phyloP scores from a whole-genome alignment of 92 coral and sea anemone species.

The Parazoanthus darwini region DNA sequence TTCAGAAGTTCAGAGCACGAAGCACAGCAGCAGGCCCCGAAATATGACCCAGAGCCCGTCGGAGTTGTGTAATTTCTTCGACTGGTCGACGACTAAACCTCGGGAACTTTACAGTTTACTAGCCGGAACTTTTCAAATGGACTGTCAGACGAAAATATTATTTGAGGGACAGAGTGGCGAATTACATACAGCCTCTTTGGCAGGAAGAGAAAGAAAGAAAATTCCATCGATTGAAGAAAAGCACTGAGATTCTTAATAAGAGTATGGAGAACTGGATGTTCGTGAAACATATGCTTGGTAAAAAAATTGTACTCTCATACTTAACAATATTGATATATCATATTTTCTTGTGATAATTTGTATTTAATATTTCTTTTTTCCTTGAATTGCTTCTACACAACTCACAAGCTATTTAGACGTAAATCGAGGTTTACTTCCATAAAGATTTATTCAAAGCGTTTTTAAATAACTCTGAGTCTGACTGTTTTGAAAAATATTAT shows the following conservation, averaged over 20 bases:
- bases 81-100: not conserved
- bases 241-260: no score
- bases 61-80: conserved; percentile 17
- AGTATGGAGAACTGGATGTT: no score
- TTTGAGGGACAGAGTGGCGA: not conserved
- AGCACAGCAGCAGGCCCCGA: conserved; percentile 60
- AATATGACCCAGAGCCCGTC: conserved; percentile 30
- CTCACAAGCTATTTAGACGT: not conserved
- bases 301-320: no score
- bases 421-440: not conserved
- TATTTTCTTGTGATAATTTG: not conserved
- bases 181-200: not conserved
- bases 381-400: not conserved
- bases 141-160: not conserved
- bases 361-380: no score
- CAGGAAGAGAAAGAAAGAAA: not conserved
- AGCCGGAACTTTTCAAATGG: not conserved
- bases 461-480: no score
- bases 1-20: conserved; percentile 75
- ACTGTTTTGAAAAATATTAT: no score
- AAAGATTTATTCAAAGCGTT: not conserved
- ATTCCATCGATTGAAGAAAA: not conserved
- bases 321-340: no score
- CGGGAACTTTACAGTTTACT: not conserved
- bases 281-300: no score